Evolutionary conservation across 2,888 invertebrate genomes (phyloP), one percentile per base, ranked within the genome.

Genomic region (Papilio protenor): DNA sequence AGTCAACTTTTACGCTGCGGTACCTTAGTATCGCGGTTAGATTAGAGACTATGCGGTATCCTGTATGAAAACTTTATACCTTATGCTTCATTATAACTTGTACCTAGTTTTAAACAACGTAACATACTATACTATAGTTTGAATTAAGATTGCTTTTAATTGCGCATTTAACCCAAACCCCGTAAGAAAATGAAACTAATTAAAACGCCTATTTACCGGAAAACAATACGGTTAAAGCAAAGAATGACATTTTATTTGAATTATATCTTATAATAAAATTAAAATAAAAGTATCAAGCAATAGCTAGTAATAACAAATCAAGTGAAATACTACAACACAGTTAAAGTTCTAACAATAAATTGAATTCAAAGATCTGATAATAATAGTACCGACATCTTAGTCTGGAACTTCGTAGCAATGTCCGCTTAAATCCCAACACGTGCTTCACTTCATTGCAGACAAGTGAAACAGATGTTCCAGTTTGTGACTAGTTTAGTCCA

Each of bases 1-100:
- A 47, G 87, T 88, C 86, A 88, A 89, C 88, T 91, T 90, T 89
- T 87, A 49, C 87, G 86, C 85, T 86, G 87, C 87, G 87, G 86
- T 89, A 89, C 88, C 70, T 71, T 27, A 27, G n/a, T 61, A 70
- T 86, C 85, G 84, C 23, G 83, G 81, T 82, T 76, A 87, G 89
- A 90, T 90, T 90, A 90, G 82, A 86, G 79, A 47, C n/a, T 69
- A 52, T 66, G 21, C 57, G 10, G 23, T 57, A 70, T 23, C 57
- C 45, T 33, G 21, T 55, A 55, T 45, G 23, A n/a, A 69, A 75
- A 64, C 59, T 61, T 64, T 64, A 3, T 23, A 16, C 3, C 59
- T 11, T 45, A n/a, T 47, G 23, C 59, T 61, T 59, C 23, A 21
- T 49, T 74, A 27, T 23, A 47, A 71, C 23, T 74, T 74, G 23